These are phyloP conservation scores for Vannuccia rotundouncinata DNA, from an alignment of 2,888 invertebrate genomes.

Conservation along the genomic window DNA sequence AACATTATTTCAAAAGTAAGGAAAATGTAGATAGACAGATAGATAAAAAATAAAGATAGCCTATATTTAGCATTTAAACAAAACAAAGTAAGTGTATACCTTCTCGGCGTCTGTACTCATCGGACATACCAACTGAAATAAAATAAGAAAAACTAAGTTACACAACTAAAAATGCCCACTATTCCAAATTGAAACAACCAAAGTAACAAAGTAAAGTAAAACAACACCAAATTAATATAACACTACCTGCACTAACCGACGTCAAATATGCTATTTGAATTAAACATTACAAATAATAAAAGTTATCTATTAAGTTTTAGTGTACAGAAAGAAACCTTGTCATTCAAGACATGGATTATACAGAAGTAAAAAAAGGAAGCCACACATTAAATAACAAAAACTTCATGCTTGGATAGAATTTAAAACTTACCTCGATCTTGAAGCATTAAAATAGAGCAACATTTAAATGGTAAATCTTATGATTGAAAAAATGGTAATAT, in stretches of 20 bases:
- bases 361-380: too few relatives aligned
- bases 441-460: not conserved
- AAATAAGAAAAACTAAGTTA: not conserved
- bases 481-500: not conserved
- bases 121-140: conserved; percentile 11
- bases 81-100: not conserved
- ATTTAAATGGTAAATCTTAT: too few relatives aligned
- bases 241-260: not conserved
- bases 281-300: too few relatives aligned
- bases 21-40: not conserved
- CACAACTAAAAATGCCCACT: too few relatives aligned
- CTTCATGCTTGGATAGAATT: not conserved
- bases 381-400: not conserved
- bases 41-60: not conserved
- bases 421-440: not conserved
- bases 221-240: not conserved
- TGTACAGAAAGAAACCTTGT: too few relatives aligned
- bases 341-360: too few relatives aligned
- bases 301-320: too few relatives aligned
- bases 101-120: conserved; percentile 1
- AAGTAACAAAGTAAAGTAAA: not conserved
- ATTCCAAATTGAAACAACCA: not conserved
- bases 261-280: not conserved
- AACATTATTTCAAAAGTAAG: too few relatives aligned
- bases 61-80: not conserved